Evolutionary conservation across 2,113 vertebrate genomes (phyloP).

Genomic region (Ivindomyrus marchei): DNA sequence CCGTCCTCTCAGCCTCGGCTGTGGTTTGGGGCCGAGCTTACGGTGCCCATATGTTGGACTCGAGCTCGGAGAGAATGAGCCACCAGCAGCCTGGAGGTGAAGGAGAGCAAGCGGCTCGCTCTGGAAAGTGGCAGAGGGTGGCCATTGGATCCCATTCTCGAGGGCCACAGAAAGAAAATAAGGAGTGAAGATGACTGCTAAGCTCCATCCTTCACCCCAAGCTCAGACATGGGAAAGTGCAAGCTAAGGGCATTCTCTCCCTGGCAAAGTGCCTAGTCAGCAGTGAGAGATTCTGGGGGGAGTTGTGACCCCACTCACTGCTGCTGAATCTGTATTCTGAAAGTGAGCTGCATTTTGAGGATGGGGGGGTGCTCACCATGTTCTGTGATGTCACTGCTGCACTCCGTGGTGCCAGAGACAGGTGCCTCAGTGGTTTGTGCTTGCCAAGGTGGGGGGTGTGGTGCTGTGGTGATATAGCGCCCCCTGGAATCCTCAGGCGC

Average conservation of each 20-base stretch:
- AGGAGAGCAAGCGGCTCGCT: background rate
- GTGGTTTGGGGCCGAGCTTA: background rate
- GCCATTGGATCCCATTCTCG: background rate
- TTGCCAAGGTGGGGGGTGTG: background rate
- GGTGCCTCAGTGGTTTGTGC: background rate
- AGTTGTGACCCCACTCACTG: background rate
- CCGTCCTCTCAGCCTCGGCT: background rate
- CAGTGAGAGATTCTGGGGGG: background rate
- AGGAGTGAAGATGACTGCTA: background rate
- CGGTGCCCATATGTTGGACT: background rate
- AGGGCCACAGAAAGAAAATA: background rate
- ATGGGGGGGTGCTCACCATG: background rate
- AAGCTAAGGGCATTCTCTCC: slow-evolving; percentile 4
- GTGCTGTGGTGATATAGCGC: background rate
- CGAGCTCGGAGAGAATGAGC: background rate
- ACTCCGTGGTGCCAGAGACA: background rate
- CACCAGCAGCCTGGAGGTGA: background rate
- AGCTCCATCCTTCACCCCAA: background rate
- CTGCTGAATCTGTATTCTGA: background rate
- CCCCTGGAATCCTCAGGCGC: background rate
- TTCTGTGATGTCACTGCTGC: background rate
- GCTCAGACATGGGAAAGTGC: background rate
- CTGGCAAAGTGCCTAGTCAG: background rate
- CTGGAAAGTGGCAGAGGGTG: background rate
- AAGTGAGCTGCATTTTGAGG: no score